phyloP scores from a whole-genome alignment of 2,888 invertebrate genomes.

The Cerceris rybyensis region DNA sequence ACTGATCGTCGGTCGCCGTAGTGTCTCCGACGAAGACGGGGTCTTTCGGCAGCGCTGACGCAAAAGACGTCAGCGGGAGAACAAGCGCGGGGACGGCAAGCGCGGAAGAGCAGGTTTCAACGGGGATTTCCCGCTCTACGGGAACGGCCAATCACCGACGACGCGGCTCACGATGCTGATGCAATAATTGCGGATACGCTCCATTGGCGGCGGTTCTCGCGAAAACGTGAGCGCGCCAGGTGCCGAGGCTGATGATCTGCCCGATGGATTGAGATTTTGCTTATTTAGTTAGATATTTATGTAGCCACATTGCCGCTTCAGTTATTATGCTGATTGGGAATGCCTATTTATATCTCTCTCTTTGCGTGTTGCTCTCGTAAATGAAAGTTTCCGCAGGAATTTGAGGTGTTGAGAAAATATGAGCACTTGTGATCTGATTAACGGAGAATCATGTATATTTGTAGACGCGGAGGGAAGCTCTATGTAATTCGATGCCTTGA shows the following conservation, averaged over 20 bases:
- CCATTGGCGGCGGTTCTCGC: constrained; percentile 59
- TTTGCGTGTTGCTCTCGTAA: background rate
- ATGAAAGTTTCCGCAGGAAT: background rate
- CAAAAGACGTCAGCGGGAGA: constrained; percentile 38
- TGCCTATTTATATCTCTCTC: background rate
- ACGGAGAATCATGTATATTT: background rate
- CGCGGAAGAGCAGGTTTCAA: constrained; percentile 67
- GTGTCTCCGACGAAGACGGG: constrained; percentile 46
- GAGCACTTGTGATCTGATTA: too few relatives aligned
- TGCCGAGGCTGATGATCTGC: too few relatives aligned
- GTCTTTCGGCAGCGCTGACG: constrained; percentile 33
- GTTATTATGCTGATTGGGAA: too few relatives aligned
- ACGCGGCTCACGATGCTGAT: constrained; percentile 51
- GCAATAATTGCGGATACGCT: constrained; percentile 57
- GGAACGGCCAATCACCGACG: constrained; percentile 67
- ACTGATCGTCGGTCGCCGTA: constrained; percentile 56
- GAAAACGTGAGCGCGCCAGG: constrained; percentile 1
- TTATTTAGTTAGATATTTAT: background rate
- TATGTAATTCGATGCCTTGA: background rate
- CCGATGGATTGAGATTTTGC: background rate
- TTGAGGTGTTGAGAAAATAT: background rate
- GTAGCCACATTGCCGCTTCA: too few relatives aligned
- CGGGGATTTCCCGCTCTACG: constrained; percentile 76
- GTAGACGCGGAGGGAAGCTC: background rate
- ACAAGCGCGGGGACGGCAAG: constrained; percentile 36